Evolutionary conservation across 2,113 vertebrate genomes (phyloP), one percentile per base, ranked within the genome.

Genomic region (Hippocampus guttulatus): DNA sequence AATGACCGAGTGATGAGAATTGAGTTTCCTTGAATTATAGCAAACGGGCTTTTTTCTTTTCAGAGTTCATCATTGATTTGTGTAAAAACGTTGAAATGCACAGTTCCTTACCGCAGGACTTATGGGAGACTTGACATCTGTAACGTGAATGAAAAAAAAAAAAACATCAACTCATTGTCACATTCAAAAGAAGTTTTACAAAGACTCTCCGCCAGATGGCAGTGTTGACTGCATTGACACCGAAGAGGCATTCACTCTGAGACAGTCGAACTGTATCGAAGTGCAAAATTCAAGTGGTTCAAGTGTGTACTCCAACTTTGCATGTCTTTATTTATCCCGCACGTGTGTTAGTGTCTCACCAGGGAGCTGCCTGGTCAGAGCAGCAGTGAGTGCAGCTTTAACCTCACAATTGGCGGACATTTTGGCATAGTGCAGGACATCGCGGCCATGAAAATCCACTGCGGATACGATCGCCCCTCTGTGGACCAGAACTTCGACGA

Each of bases 391-490:
- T 12, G 93, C 80, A 63, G 81, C 89, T 85, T 90, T 93, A 80
- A 95, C 90, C 68, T 93, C 94, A 21, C 85, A 60, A 69, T 91
- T 95, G 83, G 92, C 92, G 0, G 92, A 94, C 74, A 94, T 83
- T 75, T 91, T 96, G 81, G 93, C 87, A 1, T 95, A 97, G 89
- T 96, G 92, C 52, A 92, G 79, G 52, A 94, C 94, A 73, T 94
- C 93, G 8, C 95, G 93, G 80, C 95, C 96, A 64, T 97, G 92
- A 38, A 93, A 89, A 74, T 99, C 97, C 16, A 93, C 86, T 21
- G 92, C 87, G 23, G 66, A 88, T 75, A 93, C 70, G 75, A 95
- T 93, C 41, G 95, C 95, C 73, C 94, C 94, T 75, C 91, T 92
- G 68, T 84, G 93, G 65, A 95, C 81, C 81, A 98, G 91, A 45